A percentile compares a stretch with the other conserved stretches of the same genome.
phyloP scores from a whole-genome alignment of 2,888 invertebrate species.

The Drosophila dives region DNA sequence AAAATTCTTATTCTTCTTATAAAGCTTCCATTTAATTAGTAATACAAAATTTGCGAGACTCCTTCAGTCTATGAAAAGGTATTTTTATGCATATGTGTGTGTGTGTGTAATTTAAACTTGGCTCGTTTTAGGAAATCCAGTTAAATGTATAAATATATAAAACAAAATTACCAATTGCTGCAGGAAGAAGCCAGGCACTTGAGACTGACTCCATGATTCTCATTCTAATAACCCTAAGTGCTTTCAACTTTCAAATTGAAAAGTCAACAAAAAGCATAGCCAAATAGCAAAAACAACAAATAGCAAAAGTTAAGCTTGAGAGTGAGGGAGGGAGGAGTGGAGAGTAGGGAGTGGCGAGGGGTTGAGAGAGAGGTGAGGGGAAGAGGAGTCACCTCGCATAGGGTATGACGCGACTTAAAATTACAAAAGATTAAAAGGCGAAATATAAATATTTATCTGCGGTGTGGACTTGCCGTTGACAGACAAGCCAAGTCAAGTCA shows the following conservation, averaged over 20 bases:
- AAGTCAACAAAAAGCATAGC: slow-evolving; percentile 80
- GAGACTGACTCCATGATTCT: slow-evolving; percentile 60
- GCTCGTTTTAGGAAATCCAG: slow-evolving; percentile 18
- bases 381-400: slow-evolving; percentile 4
- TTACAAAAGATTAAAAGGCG: slow-evolving; percentile 81
- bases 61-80: not conserved
- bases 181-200: slow-evolving; percentile 53
- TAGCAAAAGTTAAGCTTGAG: slow-evolving; percentile 63
- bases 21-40: not conserved
- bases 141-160: slow-evolving; percentile 25
- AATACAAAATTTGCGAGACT: not conserved
- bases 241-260: slow-evolving; percentile 82
- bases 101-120: not conserved
- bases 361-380: not conserved
- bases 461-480: slow-evolving; percentile 60
- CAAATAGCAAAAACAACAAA: slow-evolving; percentile 74
- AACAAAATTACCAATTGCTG: slow-evolving; percentile 36
- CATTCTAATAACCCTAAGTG: slow-evolving; percentile 80
- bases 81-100: not conserved
- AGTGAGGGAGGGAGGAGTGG: not conserved
- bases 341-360: too few species aligned
- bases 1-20: not conserved
- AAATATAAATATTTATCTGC: slow-evolving; percentile 82
- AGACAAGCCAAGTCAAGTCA: slow-evolving; percentile 10
- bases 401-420: slow-evolving; percentile 76